These are phyloP conservation scores for Dasysyrphus albostriatus DNA, from an alignment of 2,888 invertebrate species.

Conservation along the genomic window DNA sequence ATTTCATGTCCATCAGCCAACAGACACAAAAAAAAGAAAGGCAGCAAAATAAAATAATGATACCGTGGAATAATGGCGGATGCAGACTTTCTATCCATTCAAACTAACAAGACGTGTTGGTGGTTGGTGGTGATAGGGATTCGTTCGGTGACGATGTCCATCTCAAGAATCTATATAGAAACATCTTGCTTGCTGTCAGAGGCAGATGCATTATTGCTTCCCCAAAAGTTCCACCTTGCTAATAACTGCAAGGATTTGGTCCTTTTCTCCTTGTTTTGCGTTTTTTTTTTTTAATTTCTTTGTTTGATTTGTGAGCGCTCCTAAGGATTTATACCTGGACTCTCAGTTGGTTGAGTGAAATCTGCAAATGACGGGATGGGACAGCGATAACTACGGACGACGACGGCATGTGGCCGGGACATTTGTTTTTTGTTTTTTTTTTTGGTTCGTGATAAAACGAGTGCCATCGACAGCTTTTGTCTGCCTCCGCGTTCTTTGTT, in stretches of 20 bases:
- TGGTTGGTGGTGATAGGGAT: slow-evolving; percentile 32
- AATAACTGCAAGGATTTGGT: slow-evolving; percentile 71
- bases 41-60: slow-evolving; percentile 37
- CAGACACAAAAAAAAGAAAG: background rate
- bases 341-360: slow-evolving; percentile 30
- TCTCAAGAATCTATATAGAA: slow-evolving; percentile 58
- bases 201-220: slow-evolving; percentile 58
- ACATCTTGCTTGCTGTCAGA: slow-evolving; percentile 55
- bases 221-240: slow-evolving; percentile 65
- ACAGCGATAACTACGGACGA: background rate
- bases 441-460: slow-evolving; percentile 32
- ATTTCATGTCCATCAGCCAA: slow-evolving; percentile 53
- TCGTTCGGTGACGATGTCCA: slow-evolving; percentile 35
- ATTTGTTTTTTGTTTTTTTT: slow-evolving; percentile 66
- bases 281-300: slow-evolving; percentile 37
- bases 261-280: slow-evolving; percentile 37
- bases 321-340: slow-evolving; percentile 56
- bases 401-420: slow-evolving; percentile 66
- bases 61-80: slow-evolving; percentile 32
- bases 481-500: background rate
- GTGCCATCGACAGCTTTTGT: slow-evolving; percentile 3
- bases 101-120: slow-evolving; percentile 49
- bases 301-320: slow-evolving; percentile 62
- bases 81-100: slow-evolving; percentile 69
- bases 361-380: slow-evolving; percentile 34